phyloP scores from a whole-genome alignment of 1,140 invertebrate species.

The Ruditapes philippinarum region DNA sequence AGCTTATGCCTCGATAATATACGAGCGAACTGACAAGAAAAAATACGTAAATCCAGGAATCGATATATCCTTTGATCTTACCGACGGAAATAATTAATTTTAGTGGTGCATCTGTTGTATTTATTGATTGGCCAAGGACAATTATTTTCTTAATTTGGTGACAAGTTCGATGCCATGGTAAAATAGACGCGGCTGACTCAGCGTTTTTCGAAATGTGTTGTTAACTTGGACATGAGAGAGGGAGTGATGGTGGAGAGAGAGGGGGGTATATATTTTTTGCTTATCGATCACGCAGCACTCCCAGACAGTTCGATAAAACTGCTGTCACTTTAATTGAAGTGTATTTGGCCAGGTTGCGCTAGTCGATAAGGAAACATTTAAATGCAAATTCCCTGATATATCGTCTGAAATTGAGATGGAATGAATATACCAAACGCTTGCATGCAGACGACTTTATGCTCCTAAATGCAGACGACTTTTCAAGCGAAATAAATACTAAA shows the following conservation, averaged over 20 bases:
- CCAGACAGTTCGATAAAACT: not conserved
- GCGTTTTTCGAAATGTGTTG: not conserved
- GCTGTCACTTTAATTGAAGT: not conserved
- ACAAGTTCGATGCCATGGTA: not conserved
- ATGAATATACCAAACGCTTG: not conserved
- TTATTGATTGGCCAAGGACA: not conserved
- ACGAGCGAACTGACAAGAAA: not conserved
- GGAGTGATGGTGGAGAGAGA: too few species aligned
- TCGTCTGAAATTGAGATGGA: not conserved
- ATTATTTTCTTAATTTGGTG: not conserved
- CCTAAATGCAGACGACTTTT: not conserved
- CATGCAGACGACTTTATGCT: not conserved
- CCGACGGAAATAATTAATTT: slow-evolving; percentile 31
- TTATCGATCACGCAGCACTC: too few species aligned
- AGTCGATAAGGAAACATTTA: not conserved
- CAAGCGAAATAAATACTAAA: not conserved
- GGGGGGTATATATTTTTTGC: too few species aligned
- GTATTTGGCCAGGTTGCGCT: not conserved
- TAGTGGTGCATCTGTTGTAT: not conserved
- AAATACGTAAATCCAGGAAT: not conserved
- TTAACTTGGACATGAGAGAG: too few species aligned
- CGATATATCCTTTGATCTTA: slow-evolving; percentile 26
- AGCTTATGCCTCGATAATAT: not conserved
- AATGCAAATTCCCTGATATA: not conserved
- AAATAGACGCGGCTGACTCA: not conserved